Conservation (phyloP, 2,888 invertebrate species). For the Melipona bicolor region DNA sequence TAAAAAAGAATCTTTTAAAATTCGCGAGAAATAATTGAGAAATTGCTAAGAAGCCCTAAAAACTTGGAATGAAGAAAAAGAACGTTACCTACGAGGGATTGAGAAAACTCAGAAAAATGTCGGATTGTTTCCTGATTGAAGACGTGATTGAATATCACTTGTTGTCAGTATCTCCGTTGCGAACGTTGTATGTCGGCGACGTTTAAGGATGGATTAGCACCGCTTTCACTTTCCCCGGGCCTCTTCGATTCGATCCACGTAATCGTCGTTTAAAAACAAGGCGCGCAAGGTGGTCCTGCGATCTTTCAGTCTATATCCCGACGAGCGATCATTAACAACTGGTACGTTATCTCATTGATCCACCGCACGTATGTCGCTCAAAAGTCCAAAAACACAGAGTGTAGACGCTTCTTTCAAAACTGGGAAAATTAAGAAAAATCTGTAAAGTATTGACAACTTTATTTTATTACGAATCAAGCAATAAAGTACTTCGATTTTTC, state of each 20-base stretch:
- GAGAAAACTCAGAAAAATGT: not conserved
- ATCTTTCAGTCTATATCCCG: conserved; percentile 40
- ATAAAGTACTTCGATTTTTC: too few relatives aligned
- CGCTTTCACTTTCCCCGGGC: conserved; percentile 31
- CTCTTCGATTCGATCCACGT: conserved; percentile 24
- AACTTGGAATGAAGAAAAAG: too few relatives aligned
- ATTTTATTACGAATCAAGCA: too few relatives aligned
- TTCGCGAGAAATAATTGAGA: too few relatives aligned
- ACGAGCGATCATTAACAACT: conserved; percentile 40
- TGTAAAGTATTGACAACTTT: too few relatives aligned
- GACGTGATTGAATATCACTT: not conserved
- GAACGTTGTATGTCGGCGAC: not conserved
- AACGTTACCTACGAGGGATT: too few relatives aligned
- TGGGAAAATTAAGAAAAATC: too few relatives aligned
- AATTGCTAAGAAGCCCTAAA: too few relatives aligned
- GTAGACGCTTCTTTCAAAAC: too few relatives aligned
- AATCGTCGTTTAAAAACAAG: conserved; percentile 40
- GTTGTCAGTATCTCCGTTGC: too few relatives aligned
- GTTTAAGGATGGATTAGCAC: conserved; percentile 37
- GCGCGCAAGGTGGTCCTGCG: conserved; percentile 47
- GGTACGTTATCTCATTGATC: conserved; percentile 19
- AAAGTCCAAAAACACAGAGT: too few relatives aligned
- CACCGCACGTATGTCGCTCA: not conserved
- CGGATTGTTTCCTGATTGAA: not conserved
- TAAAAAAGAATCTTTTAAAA: too few relatives aligned